Base-by-base conservation (phyloP, 92 coral and sea anemone species). In the Meandrina meandrites region DNA sequence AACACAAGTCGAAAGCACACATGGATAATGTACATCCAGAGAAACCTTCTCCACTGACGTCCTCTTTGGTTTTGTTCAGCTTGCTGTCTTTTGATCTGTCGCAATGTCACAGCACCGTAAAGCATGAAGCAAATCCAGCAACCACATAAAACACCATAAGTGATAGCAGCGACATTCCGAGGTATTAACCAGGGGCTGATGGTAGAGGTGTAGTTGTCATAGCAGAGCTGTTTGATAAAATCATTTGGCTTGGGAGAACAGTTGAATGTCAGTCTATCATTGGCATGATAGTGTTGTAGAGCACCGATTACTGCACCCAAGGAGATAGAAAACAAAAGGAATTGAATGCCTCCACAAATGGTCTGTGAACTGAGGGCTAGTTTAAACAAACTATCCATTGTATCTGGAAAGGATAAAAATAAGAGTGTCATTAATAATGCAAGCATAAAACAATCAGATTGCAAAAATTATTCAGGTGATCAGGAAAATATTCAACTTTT, bases 151-250 rank as follows among this genome's bases (percentile, higher is more conserved):
- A 16, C 77, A 40, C 76, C 85, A 47, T 10, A 66, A 58, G 85
- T 19, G 8, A 67, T 68, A 19, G 76, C 21, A 42, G 66, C 45
- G 37, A 42, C 18, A 75, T 28, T 57, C 76, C 62, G 75, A 13
- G 86, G 86, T 82, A 60, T 82, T 32, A 82, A 70, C 32, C 34
- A 19, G 0, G 47, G 67, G 51, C 86, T 82, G 66, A 82, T 19
- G 8, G 86, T 27, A 50, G 86, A 82, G 48, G 34, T 71, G 34
- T 82, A 82, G 21, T 48, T 34, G 48, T 69, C 67, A 50, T 69
- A 82, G 18, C 86, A 82, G 36, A 10, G 77, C 69, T 82, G 86
- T 30, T 40, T 69, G 69, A 18, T 68, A 47, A 42, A 69, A 32
- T 82, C 86, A 22, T 28, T 31, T 5, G 37, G 74, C 37, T 68